Base-by-base conservation (phyloP, 2,888 invertebrate species). In the Blomia tropicalis region DNA sequence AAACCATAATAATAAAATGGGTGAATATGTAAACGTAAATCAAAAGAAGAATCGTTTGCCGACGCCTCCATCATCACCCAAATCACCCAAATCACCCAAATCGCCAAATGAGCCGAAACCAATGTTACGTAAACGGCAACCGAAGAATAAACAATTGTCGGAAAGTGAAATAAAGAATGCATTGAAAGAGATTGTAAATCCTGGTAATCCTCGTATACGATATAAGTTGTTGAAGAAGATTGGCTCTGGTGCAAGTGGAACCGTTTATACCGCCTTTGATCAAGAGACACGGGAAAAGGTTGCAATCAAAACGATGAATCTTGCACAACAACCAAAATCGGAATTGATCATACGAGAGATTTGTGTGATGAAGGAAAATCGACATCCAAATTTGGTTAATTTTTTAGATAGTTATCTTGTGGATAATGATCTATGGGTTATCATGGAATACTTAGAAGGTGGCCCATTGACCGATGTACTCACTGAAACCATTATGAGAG, bases 401-500 rank as follows among this genome's bases (percentile, higher is more conserved):
- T 96, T 90, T 75, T 77, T 92, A 5, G 91, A 92, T 70, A 86
- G 89, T 14, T 92, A 89, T 77, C 81, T 92, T n/a, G 81, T 90
- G 53, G 82, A 68, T 23, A 71, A 84, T 66, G 86, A 89, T 63
- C 78, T 96, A 4, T 96, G 93, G 93, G 95, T 78, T n/a, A 66
- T 70, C n/a, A 70, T 70, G 70, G 70, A 70, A 58, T 81, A 90
- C 62, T 79, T 96, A 64, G 87, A 90, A 69, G 91, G 95, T 4
- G 96, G 96, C 0, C 89, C 93, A 7, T 77, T 96, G 54, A 96
- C 96, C 0, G 93, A 95, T 72, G 93, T 96, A 0, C 95, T 95
- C 41, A 92, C 90, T 1, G 93, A 95, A 75, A 93, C 93, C 0
- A 83, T 93, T 5, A 88, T 96, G 87, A 89, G 91, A 70, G 93